Conservation (phyloP, 2,888 invertebrate genomes). For the Tinea pellionella region DNA sequence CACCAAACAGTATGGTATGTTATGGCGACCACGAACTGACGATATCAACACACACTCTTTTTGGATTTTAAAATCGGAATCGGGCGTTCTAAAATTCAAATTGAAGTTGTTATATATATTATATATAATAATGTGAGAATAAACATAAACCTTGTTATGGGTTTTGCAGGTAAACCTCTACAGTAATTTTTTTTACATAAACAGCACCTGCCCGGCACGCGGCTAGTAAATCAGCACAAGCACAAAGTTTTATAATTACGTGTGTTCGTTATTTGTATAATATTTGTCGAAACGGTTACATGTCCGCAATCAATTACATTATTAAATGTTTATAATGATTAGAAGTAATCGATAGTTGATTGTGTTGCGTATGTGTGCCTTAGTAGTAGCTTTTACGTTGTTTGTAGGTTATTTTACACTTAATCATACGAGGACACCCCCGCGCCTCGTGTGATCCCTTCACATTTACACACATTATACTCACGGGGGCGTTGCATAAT, state of each 20-base stretch:
- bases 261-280: conserved; percentile 62
- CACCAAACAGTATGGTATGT: conserved; percentile 98
- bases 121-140: conserved; percentile 21
- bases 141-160: conserved; percentile 36
- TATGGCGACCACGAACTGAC: conserved; percentile 14
- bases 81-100: background rate
- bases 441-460: conserved; percentile 32
- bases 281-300: conserved; percentile 54
- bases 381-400: conserved; percentile 67
- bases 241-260: conserved; percentile 61
- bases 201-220: conserved; percentile 69
- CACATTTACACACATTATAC: conserved; percentile 13
- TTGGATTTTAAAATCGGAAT: background rate
- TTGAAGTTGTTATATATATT: background rate
- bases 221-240: conserved; percentile 68
- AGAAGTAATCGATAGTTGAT: background rate
- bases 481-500: conserved; percentile 1
- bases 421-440: conserved; percentile 30
- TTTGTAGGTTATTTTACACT: conserved; percentile 48
- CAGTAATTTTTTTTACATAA: conserved; percentile 59
- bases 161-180: conserved; percentile 57
- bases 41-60: background rate
- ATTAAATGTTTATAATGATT: background rate
- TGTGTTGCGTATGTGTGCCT: conserved; percentile 18
- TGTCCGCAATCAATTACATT: conserved; percentile 32